Evolutionary conservation across 2,113 vertebrate species (phyloP).

Genomic region (Grus americana): DNA sequence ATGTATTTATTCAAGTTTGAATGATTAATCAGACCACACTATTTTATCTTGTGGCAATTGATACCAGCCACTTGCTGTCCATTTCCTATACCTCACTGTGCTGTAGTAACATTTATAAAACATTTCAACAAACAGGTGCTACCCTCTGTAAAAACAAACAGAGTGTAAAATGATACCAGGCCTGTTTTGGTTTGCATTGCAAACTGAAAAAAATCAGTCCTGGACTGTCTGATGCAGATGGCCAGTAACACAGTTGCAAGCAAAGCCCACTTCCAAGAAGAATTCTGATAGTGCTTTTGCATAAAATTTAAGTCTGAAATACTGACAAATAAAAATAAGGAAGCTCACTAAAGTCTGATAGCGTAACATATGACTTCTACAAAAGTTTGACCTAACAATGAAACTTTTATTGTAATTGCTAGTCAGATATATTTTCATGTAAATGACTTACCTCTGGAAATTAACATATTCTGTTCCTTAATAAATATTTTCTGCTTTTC

Average conservation of each 20-base stretch:
- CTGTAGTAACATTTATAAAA: neutral
- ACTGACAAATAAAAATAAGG: neutral
- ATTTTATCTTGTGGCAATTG: neutral
- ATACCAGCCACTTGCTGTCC: neutral
- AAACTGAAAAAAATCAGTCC: neutral
- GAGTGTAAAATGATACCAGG: neutral
- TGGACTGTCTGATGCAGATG: neutral
- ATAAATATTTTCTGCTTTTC: neutral
- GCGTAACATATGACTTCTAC: neutral
- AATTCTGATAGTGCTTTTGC: neutral
- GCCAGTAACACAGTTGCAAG: neutral
- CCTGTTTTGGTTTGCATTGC: neutral
- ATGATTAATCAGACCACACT: neutral
- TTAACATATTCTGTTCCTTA: neutral
- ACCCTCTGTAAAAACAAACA: neutral
- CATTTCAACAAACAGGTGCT: neutral
- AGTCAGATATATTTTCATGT: neutral
- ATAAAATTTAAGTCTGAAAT: neutral
- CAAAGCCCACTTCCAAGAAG: neutral
- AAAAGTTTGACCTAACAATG: neutral
- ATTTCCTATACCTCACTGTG: neutral
- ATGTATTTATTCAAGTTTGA: neutral
- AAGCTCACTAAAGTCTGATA: neutral
- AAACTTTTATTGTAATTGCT: neutral
- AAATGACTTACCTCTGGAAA: neutral